Conservation (phyloP, 1,140 invertebrate genomes). For the Zaprionus taronus region DNA sequence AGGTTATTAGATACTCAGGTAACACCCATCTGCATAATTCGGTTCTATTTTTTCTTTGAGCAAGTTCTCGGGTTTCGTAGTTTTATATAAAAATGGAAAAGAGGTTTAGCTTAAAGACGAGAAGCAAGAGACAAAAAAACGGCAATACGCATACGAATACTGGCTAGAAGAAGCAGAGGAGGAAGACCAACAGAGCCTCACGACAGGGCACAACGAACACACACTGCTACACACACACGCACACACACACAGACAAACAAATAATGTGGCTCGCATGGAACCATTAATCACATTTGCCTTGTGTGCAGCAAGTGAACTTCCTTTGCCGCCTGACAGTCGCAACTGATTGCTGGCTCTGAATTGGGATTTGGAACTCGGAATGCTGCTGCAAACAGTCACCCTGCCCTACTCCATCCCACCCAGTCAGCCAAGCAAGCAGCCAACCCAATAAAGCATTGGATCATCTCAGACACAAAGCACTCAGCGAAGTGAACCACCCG, state of each 20-base stretch:
- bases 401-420: slow-evolving; percentile 14
- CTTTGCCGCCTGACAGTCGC: slow-evolving; percentile 84
- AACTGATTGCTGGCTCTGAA: slow-evolving; percentile 84
- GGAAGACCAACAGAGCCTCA: slow-evolving; percentile 44
- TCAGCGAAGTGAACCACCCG: slow-evolving; percentile 32
- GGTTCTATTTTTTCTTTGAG: background rate
- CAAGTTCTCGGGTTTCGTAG: slow-evolving; percentile 45
- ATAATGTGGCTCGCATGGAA: slow-evolving; percentile 72
- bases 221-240: slow-evolving; percentile 25
- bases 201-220: slow-evolving; percentile 44
- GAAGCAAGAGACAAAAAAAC: slow-evolving; percentile 35
- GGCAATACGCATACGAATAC: slow-evolving; percentile 38
- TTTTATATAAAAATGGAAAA: slow-evolving; percentile 62
- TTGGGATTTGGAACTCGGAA: slow-evolving; percentile 77
- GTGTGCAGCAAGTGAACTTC: slow-evolving; percentile 84
- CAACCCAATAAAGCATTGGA: slow-evolving; percentile 23
- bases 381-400: slow-evolving; percentile 62
- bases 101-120: slow-evolving; percentile 72
- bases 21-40: slow-evolving; percentile 46
- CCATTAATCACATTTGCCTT: slow-evolving; percentile 83
- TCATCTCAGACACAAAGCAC: slow-evolving; percentile 57
- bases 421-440: slow-evolving; percentile 10
- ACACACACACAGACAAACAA: slow-evolving; percentile 45
- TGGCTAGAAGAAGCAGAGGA: slow-evolving; percentile 2
- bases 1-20: slow-evolving; percentile 49